Percentiles rank a stretch among this genome's conserved stretches.
These are phyloP conservation scores for Muscicapa comitata DNA, from an alignment of 2,797 vertebrate genomes.

Conservation along the genomic window DNA sequence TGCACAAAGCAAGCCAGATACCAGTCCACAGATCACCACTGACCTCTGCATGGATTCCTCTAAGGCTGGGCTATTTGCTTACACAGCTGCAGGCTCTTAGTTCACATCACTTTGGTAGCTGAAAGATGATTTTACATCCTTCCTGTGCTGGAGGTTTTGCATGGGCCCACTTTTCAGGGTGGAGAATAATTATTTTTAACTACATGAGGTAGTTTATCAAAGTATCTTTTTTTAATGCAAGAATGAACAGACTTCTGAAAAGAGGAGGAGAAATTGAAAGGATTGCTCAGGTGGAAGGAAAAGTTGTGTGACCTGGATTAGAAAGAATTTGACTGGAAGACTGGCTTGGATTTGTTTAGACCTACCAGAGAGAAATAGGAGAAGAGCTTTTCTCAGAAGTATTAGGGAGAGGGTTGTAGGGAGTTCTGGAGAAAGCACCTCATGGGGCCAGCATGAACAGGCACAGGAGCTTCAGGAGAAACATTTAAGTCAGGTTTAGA, in stretches of 20 bases:
- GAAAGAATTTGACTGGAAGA: not conserved
- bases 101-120: not conserved
- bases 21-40: not conserved
- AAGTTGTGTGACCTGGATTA: not conserved
- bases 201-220: not conserved
- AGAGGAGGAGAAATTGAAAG: not conserved
- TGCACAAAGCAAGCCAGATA: not conserved
- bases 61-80: not conserved
- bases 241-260: not conserved
- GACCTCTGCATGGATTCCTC: not conserved
- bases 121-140: not conserved
- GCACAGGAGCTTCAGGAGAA: not conserved
- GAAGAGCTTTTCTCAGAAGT: not conserved
- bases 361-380: not conserved
- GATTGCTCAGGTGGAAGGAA: not conserved
- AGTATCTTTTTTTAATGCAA: not conserved
- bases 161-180: not conserved
- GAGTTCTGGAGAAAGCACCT: not conserved
- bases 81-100: conserved; percentile 6
- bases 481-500: not conserved
- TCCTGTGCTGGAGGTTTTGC: not conserved
- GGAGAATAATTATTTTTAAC: not conserved
- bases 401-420: not conserved
- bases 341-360: not conserved
- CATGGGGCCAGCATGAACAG: not conserved